Evolutionary conservation across 2,888 invertebrate genomes (phyloP), one percentile per base, ranked within the genome.

Genomic region (Chloroclysta siterata): DNA sequence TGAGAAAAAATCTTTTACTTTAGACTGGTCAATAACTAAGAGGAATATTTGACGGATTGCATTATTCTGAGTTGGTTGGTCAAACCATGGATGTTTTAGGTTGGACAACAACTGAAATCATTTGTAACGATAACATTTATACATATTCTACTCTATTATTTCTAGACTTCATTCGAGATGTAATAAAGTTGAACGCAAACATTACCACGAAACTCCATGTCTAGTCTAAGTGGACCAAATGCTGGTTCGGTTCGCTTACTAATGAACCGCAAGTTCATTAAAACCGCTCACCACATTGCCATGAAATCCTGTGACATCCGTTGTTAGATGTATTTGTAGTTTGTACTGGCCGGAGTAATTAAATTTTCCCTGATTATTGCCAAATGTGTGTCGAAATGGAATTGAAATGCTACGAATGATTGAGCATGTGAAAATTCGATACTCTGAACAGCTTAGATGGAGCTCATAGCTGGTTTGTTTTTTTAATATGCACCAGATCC

Each of bases 321-420:
- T 63, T 50, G 68, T 77, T 77, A 75, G 78, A 77, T 80, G 83
- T 84, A 46, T 50, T 50, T 50, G 50, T 29, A 50, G 82, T 84
- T 79, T 77, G 76, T 68, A 77, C 69, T 76, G 68, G 73, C 77
- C 76, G 72, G 51, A 63, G 78, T 84, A 83, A 90, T 89, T 84
- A 84, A 85, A 86, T 85, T 82, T 78, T 65, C 72, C 63, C 56
- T 73, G 79, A 80, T 82, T 81, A 82, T 76, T 78, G 75, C 70
- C 63, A 60, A 70, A 78, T 76, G 78, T 75, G 75, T 76, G 75
- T 73, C 74, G 72, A 75, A 69, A 68, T 70, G 73, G 71, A 77
- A 78, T 80, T 70, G 70, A 74, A 78, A 77, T 70, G 76, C 69
- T 72, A 69, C 70, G 72, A 68, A 71, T 77, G 72, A 77, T 79